phyloP scores from a whole-genome alignment of 2,797 vertebrate species.

The Chloroceryle amazona region DNA sequence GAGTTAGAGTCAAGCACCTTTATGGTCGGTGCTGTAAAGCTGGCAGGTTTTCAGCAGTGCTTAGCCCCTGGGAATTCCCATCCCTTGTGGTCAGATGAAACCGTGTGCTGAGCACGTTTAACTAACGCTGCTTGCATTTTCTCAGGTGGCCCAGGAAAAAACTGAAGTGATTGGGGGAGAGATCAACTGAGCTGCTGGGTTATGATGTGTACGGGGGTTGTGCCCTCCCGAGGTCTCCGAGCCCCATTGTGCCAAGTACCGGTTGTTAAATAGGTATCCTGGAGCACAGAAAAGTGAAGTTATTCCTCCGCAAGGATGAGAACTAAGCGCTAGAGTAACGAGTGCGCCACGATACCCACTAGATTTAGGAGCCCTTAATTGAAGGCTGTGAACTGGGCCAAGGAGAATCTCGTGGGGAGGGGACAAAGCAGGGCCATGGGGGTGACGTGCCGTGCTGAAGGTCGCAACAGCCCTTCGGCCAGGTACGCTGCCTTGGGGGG shows the following conservation, averaged over 20 bases:
- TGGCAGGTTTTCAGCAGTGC: background rate
- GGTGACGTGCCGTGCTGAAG: background rate
- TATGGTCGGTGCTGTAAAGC: rapidly evolving
- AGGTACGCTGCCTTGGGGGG: background rate
- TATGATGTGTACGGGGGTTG: rapidly evolving
- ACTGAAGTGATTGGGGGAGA: background rate
- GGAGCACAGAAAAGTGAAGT: background rate
- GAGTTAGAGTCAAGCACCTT: rapidly evolving
- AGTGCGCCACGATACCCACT: background rate
- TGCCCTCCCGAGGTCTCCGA: background rate
- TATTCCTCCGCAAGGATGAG: rapidly evolving
- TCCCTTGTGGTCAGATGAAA: background rate
- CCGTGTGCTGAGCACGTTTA: background rate
- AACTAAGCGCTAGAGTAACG: background rate
- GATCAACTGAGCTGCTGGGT: background rate
- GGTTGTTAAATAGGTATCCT: background rate
- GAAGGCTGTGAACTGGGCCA: background rate
- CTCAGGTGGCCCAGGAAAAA: background rate
- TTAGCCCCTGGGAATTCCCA: background rate
- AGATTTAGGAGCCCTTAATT: background rate
- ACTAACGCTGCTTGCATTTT: background rate
- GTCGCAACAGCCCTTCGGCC: background rate
- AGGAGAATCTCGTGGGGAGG: background rate
- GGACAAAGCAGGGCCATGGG: rapidly evolving
- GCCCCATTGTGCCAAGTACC: background rate